Percentiles rank a stretch among this genome's conserved stretches.
These are phyloP conservation scores for Capromys pilorides DNA, from an alignment of 2,797 vertebrate species.

Conservation along the genomic window DNA sequence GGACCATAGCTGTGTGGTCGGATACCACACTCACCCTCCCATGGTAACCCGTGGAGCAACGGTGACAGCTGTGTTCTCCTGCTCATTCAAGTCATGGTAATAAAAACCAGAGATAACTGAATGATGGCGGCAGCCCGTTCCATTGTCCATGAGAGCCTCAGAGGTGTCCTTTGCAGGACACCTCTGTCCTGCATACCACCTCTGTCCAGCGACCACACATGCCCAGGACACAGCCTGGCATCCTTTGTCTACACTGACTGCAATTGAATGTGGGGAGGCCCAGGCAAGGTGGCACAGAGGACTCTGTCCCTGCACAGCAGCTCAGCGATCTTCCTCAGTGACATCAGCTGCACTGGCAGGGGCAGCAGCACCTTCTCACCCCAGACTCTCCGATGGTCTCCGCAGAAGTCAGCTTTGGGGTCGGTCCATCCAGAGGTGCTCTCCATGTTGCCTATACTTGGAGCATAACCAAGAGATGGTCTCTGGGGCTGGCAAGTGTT, in stretches of 20 bases:
- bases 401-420: not conserved
- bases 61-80: not conserved
- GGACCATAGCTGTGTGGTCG: too few species aligned
- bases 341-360: accelerated
- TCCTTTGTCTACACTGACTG: constrained; percentile 42
- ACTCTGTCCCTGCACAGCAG: constrained; percentile 80
- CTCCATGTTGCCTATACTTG: too few species aligned
- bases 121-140: constrained; percentile 53
- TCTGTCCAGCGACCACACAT: not conserved
- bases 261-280: constrained; percentile 56
- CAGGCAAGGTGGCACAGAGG: constrained; percentile 70
- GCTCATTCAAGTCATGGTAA: constrained; percentile 33
- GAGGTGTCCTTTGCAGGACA: not conserved
- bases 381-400: accelerated
- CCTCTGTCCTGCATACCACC: not conserved
- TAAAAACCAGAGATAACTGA: not conserved
- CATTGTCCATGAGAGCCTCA: accelerated
- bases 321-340: constrained; percentile 56
- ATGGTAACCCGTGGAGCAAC: accelerated
- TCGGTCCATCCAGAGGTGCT: not conserved
- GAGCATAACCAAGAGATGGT: too few species aligned
- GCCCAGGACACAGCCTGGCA: constrained; percentile 48
- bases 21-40: not conserved
- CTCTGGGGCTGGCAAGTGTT: not conserved
- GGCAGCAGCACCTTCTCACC: too few species aligned